Base-by-base conservation (phyloP, 2,888 invertebrate species). In the Clivina fossor region DNA sequence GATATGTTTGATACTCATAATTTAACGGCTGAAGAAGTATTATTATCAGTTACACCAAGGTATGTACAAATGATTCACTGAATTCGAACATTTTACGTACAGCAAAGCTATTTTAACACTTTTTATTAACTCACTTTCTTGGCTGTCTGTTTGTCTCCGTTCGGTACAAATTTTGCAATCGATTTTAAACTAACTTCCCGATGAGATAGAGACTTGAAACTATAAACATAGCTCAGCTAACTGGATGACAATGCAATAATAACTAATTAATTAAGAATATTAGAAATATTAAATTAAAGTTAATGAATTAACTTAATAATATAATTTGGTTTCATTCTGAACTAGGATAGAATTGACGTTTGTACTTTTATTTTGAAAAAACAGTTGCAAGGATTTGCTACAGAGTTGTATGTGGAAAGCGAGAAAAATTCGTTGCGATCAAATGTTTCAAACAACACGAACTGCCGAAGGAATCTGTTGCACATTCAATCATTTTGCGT, bases 401-500 rank as follows among this genome's bases (percentile, higher is more conserved):
- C 51, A 54, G 13, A 61, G 58, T 19, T 72, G 72, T 57, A 61
- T 61, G 35, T 72, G 72, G 72, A 69, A 70, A 61, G 67, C 67
- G 2, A 65, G 67, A 38, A 62, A 64, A 43, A 61, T 63, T 26
- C 55, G 63, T n/a, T 72, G 72, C 41, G 64, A 63, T 3, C 61
- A 57, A 30, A 48, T 72, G 18, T 72, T 72, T 51, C 65, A 69
- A 55, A 58, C 56, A 41, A 60, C 67, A 28, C 63, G 60, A 62
- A 69, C 68, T 4, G 49, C 64, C 1, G 60, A 68, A 41, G 68
- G 81, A 18, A 66, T 78, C 1, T 87, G 87, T 61, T 87, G 87
- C 64, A 73, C 80, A 3, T 86, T 86, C 62, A 85, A 84, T 64
- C 82, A 82, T 62, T 78, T 76, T 44, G 80, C 77, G 0, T 63